Conservation (phyloP, 2,797 vertebrate species). For the Alauda arvensis region DNA sequence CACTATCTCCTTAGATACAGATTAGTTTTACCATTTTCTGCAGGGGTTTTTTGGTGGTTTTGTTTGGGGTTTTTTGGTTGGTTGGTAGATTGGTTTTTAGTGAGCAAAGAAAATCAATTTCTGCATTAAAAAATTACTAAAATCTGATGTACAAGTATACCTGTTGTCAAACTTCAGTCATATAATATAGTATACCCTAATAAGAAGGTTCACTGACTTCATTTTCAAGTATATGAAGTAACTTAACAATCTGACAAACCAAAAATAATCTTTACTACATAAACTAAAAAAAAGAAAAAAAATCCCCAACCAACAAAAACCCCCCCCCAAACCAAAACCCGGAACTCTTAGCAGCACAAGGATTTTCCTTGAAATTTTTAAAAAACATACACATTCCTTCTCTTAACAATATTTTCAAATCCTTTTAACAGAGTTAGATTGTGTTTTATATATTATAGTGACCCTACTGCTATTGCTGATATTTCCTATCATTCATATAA, state of each 20-base stretch:
- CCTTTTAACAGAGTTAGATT: not conserved
- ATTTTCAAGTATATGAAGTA: not conserved
- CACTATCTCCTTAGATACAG: not conserved
- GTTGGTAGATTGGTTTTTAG: not conserved
- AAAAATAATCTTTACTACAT: not conserved
- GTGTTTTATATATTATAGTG: not conserved
- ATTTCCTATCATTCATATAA: not conserved
- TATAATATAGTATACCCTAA: not conserved
- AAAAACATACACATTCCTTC: not conserved
- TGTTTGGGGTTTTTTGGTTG: not conserved
- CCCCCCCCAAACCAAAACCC: accelerated
- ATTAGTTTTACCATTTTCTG: not conserved
- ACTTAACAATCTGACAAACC: not conserved
- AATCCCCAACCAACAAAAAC: not conserved
- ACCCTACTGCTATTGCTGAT: not conserved
- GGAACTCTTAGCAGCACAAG: not conserved
- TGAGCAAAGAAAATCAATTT: not conserved
- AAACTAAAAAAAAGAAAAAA: not conserved
- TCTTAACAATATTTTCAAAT: not conserved
- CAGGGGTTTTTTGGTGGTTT: not conserved
- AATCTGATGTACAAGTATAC: not conserved
- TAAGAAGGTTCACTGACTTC: not conserved
- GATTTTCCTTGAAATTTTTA: not conserved
- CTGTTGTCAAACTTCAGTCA: not conserved
- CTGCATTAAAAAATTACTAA: not conserved